Evolutionary conservation across 2,113 vertebrate genomes (phyloP).

Genomic region (Hemibagrus wyckioides): DNA sequence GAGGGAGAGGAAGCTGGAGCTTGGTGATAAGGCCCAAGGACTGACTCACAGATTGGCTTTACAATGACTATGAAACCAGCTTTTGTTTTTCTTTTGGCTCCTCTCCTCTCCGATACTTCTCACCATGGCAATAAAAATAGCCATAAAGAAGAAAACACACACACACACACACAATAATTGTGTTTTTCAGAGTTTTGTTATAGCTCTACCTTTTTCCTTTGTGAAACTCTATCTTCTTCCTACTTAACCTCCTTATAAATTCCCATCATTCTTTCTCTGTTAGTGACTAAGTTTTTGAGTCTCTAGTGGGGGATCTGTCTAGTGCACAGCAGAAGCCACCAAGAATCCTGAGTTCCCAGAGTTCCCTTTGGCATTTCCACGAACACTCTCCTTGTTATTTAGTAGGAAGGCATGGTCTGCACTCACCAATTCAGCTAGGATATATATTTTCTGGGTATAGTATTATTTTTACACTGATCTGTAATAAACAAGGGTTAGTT

Average conservation of each 20-base stretch:
- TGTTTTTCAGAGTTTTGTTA: neutral
- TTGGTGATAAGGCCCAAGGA: constrained; percentile 61
- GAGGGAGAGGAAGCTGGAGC: constrained; percentile 63
- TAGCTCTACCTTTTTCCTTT: neutral
- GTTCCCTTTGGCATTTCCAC: neutral
- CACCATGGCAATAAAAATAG: constrained; percentile 40
- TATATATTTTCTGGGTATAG: neutral
- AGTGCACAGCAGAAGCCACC: neutral
- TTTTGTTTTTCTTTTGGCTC: constrained; percentile 60
- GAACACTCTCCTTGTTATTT: neutral
- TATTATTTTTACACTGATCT: neutral
- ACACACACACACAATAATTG: constrained; percentile 3
- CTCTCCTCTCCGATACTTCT: constrained; percentile 33
- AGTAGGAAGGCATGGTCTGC: neutral
- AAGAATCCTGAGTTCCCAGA: neutral
- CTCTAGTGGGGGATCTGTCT: neutral
- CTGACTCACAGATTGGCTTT: constrained; percentile 52
- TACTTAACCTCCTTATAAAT: neutral
- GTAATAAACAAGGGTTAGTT: neutral
- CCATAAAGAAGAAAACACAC: constrained; percentile 6
- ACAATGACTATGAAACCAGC: constrained; percentile 51
- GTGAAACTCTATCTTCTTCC: neutral
- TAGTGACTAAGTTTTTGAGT: neutral
- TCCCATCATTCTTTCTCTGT: neutral
- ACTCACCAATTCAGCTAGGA: neutral